Conservation (phyloP, 2,113 vertebrate species). For the Alligator sinensis region DNA sequence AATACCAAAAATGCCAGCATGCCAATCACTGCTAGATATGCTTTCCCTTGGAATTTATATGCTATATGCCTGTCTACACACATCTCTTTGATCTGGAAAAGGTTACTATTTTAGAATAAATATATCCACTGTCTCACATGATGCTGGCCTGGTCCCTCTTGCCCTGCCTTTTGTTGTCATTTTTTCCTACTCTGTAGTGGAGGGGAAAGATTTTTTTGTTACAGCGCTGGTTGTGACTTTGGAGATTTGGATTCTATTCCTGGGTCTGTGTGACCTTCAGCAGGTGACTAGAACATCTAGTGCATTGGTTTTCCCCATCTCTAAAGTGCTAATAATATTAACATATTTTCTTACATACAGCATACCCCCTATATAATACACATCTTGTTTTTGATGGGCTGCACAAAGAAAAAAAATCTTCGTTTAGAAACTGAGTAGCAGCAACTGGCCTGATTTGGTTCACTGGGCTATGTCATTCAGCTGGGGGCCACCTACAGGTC, state of each 20-base stretch:
- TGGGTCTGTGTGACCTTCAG: background rate
- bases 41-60: background rate
- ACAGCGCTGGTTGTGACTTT: background rate
- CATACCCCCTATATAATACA: background rate
- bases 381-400: background rate
- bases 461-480: too few relatives aligned
- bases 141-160: background rate
- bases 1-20: background rate
- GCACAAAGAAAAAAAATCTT: too few relatives aligned
- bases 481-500: too few relatives aligned
- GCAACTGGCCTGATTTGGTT: too few relatives aligned
- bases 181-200: background rate
- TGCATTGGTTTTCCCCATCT: background rate
- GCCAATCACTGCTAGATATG: fast-evolving
- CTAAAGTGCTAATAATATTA: background rate
- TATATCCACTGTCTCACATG: background rate
- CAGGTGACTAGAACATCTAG: background rate
- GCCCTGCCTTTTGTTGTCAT: background rate
- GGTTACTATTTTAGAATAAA: background rate
- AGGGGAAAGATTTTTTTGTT: fast-evolving
- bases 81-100: background rate
- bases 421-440: too few relatives aligned
- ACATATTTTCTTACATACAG: fast-evolving
- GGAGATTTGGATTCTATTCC: background rate
- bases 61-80: background rate